Base-by-base conservation (phyloP, 1,140 invertebrate genomes). In the Calliopsis andreniformis region DNA sequence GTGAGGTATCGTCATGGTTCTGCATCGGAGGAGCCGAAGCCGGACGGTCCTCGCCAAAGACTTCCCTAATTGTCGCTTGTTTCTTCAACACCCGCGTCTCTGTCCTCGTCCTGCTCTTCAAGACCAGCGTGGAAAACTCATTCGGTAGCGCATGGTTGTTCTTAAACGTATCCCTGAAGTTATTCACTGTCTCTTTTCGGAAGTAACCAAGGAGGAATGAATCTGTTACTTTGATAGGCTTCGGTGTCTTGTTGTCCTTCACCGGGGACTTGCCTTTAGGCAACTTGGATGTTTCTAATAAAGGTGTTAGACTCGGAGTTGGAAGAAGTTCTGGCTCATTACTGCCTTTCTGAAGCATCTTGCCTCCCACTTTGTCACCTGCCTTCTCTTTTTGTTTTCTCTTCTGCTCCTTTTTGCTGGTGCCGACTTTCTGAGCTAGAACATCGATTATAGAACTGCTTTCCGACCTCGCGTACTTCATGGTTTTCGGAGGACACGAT, bases 71-170 rank as follows among this genome's bases (percentile, higher is more conserved):
- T 1, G 95, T 96, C 12, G 96, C 95, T 81, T 95, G 93, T 82
- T 96, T 95, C 88, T 96, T 96, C 83, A 96, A 90, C 23, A 96
- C 93, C 78, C 95, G 93, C n/a, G 95, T 96, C 87, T 96, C 95
- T 20, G 94, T 96, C 81, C 96, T 92, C 6, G 96, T 96, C 79
- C 96, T 92, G 30, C 95, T 95, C 84, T 96, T 95, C 56, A 96
- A 86, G 20, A 96, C 94, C 25, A 96, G 93, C 0, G 96, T 95
- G 12, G 95, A 94, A 84, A 96, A 96, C 62, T 94, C 93, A 73
- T 93, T 94, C 43, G 92, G 93, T 43, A 93, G 86, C 16, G 88
- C 71, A 91, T 94, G 88, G 76, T 94, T 94, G 83, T 94, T 95
- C 49, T 94, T 94, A 87, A 96, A 95, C 23, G 94, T 94, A 81